These are phyloP conservation scores for Bradypus variegatus DNA, from an alignment of 2,797 vertebrate species.

Conservation along the genomic window DNA sequence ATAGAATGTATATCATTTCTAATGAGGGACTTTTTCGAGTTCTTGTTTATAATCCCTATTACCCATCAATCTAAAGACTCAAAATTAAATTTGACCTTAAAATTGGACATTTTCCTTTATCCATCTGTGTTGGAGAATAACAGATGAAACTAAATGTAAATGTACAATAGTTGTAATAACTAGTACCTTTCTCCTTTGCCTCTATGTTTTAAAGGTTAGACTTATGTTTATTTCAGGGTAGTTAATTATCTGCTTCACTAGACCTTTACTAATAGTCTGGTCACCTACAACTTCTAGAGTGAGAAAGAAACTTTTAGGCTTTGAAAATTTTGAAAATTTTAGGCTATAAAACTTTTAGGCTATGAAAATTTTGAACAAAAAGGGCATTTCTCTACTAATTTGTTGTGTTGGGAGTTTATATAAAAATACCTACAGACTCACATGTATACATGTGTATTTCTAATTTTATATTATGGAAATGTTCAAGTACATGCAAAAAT, in stretches of 20 bases:
- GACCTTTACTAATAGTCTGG: conserved; percentile 20
- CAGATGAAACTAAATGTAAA: not conserved
- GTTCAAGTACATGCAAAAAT: not conserved
- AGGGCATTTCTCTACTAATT: conserved; percentile 19
- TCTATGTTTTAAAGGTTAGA: conserved; percentile 41
- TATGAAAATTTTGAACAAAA: not conserved
- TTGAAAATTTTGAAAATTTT: conserved; percentile 33
- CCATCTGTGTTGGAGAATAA: conserved; percentile 8
- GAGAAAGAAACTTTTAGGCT: conserved; percentile 30
- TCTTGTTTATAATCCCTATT: not conserved
- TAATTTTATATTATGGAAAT: not conserved
- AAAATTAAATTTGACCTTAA: conserved; percentile 14
- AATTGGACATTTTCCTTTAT: not conserved
- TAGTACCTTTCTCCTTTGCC: not conserved
- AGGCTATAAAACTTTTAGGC: conserved; percentile 16
- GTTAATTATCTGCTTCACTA: conserved; percentile 55
- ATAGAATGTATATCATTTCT: conserved; percentile 26
- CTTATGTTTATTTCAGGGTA: conserved; percentile 34
- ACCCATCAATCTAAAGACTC: not conserved
- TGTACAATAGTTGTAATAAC: not conserved
- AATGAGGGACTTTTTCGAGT: conserved; percentile 16
- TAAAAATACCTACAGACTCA: not conserved
- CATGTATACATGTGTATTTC: not conserved
- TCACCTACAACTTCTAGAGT: conserved; percentile 36
- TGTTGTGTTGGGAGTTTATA: conserved; percentile 4